Evolutionary conservation across 1,140 invertebrate genomes (phyloP).

Genomic region (Drosophila carrolli): DNA sequence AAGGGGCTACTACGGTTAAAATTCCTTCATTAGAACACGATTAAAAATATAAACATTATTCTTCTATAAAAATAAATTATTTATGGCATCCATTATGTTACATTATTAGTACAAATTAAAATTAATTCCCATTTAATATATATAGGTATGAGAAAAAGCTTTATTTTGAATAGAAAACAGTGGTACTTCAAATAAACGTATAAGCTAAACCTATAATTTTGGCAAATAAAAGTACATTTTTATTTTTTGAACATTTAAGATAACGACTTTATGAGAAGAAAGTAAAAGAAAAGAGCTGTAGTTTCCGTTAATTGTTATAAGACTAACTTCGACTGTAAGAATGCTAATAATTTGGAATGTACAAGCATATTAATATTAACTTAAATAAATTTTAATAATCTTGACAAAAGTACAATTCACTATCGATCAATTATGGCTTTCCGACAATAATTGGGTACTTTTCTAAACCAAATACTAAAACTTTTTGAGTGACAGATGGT

Average conservation of each 20-base stretch:
- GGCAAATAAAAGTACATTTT: too few species aligned
- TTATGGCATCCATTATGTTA: neutral
- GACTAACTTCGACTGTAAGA: too few species aligned
- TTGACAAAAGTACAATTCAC: neutral
- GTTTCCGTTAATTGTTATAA: too few species aligned
- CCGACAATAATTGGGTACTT: neutral
- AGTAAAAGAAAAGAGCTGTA: too few species aligned
- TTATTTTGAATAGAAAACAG: neutral
- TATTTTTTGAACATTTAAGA: too few species aligned
- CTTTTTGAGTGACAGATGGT: neutral
- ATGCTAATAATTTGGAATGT: too few species aligned
- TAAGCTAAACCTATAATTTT: too few species aligned
- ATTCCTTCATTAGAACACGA: too few species aligned
- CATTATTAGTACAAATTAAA: neutral
- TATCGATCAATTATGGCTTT: neutral
- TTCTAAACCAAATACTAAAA: neutral
- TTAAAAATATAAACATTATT: too few species aligned
- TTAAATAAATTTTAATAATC: too few species aligned
- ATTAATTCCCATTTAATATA: neutral
- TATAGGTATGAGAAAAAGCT: neutral
- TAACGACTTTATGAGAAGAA: too few species aligned
- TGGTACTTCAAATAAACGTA: neutral
- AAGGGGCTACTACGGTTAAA: neutral
- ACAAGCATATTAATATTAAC: too few species aligned
- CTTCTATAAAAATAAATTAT: neutral